A percentile compares a stretch with the other conserved stretches of the same genome.
These are phyloP conservation scores for Enoplosus armatus DNA, from an alignment of 2,797 vertebrate genomes.

Conservation along the genomic window DNA sequence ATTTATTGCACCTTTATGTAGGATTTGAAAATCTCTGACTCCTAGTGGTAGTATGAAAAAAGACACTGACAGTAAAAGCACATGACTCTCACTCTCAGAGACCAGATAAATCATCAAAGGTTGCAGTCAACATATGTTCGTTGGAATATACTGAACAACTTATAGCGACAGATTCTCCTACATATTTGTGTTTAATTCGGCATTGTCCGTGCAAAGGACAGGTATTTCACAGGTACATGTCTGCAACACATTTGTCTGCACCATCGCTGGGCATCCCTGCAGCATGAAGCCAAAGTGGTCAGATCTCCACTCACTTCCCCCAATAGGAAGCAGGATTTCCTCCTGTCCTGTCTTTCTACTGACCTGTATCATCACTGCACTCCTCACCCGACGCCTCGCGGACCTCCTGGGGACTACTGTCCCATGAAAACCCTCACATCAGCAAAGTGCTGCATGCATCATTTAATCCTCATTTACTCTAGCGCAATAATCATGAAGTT, in stretches of 20 bases:
- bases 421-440: constrained; percentile 37
- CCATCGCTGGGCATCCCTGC: constrained; percentile 20
- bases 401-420: constrained; percentile 42
- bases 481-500: neutral
- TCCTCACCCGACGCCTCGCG: constrained; percentile 24
- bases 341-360: constrained; percentile 65
- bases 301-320: constrained; percentile 49
- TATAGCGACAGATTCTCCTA: neutral
- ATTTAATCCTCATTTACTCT: constrained; percentile 24
- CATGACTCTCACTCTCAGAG: neutral
- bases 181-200: neutral
- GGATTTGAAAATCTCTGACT: neutral
- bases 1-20: neutral
- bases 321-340: constrained; percentile 86
- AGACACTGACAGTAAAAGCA: no score
- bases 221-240: constrained; percentile 10
- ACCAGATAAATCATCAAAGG: neutral
- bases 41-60: neutral
- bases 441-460: constrained; percentile 42
- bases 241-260: neutral
- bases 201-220: neutral
- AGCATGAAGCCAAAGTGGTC: constrained; percentile 24
- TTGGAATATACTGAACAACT: neutral
- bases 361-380: constrained; percentile 48
- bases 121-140: neutral